Evolutionary conservation across 2,888 invertebrate genomes (phyloP).

Genomic region (Sarcophaga carnaria): DNA sequence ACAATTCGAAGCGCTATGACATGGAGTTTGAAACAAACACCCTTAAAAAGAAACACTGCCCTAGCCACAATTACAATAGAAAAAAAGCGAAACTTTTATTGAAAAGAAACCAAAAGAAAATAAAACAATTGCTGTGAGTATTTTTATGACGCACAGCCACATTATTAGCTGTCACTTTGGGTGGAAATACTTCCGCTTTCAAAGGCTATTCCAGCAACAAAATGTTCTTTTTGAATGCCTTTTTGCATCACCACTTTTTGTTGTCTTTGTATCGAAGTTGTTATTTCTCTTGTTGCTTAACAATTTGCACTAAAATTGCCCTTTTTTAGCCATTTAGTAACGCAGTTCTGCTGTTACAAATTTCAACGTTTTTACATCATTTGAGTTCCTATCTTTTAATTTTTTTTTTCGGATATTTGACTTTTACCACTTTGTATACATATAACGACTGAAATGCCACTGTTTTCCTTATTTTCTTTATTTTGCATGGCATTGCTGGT

Average conservation of each 20-base stretch:
- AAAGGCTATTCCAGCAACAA: not conserved
- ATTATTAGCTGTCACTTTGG: conserved; percentile 69
- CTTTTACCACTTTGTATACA: conserved; percentile 39
- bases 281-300: not conserved
- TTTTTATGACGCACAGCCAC: conserved; percentile 42
- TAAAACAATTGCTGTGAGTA: conserved; percentile 27
- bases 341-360: conserved; percentile 54
- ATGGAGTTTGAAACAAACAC: conserved; percentile 20
- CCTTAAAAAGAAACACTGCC: conserved; percentile 27
- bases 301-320: conserved; percentile 68
- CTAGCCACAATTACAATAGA: not conserved
- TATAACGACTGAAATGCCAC: conserved; percentile 46
- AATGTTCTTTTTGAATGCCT: not conserved
- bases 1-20: conserved; percentile 14
- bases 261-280: not conserved
- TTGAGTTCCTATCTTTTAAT: conserved; percentile 14
- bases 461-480: conserved; percentile 14
- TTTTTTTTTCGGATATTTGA: conserved; percentile 15
- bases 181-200: conserved; percentile 55
- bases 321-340: conserved; percentile 67
- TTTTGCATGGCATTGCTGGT: conserved; percentile 27
- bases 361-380: conserved; percentile 37
- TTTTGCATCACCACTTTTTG: not conserved
- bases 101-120: not conserved
- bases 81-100: conserved; percentile 16